Evolutionary conservation across 2,797 vertebrate genomes (phyloP), one percentile per base, ranked within the genome.

Genomic region (Megalops cyprinoides): DNA sequence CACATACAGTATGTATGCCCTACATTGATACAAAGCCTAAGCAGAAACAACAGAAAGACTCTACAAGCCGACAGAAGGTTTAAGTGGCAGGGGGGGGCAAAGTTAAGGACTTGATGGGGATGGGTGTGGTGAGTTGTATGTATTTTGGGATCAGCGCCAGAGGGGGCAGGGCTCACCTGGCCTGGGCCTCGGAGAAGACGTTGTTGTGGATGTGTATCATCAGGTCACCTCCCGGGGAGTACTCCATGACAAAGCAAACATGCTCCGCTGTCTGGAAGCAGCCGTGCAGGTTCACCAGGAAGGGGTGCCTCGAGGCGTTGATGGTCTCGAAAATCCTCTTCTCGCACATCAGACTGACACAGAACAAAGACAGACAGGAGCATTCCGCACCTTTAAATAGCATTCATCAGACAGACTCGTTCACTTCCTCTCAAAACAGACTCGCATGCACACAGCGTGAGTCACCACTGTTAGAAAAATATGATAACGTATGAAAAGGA

Each of bases 231-330:
- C 97, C 98, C 0, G 97, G 95, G 0, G 95, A 96, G 79, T 99
- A 99, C 82, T 97, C 96, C 84, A 98, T 99, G 83, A 98, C 96
- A 1, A 99, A 98, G 86, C 97, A 99, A 78, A 96, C 94, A 0
- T 99, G 97, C 56, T 96, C 96, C 1, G 90, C 67, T 0, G 96
- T 99, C 94, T 99, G 98, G 92, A 99, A 97, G 91, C 97, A 98
- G 1, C 96, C 97, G 2, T 97, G 89, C 80, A 99, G 94, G 90
- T 97, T 96, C 53, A 99, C 97, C 91, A 99, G 93, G 93, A 99
- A 99, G 0, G 98, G 97, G 81, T 99, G 97, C 0, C 81, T 92
- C 0, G 95, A 91, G 10, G 88, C 84, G 79, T 96, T 97, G 88
- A 97, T 95, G 1, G 96, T 94, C 86, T 99, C 96, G 76, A 99